phyloP scores from a whole-genome alignment of 1,140 invertebrate genomes.

The Meloidogyne exigua region DNA sequence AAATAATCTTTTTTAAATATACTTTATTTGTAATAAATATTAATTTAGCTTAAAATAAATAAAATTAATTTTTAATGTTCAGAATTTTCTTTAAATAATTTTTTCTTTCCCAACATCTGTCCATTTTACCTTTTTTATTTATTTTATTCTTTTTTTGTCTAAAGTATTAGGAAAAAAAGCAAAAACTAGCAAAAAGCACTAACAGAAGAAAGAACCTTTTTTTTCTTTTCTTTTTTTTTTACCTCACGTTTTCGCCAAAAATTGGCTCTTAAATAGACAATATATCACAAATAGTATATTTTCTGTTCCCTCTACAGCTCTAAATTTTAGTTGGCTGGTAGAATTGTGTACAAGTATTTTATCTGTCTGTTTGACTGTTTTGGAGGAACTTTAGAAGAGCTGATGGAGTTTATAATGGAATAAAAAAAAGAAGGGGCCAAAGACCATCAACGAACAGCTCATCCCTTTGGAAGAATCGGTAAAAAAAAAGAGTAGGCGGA shows the following conservation, averaged over 20 bases:
- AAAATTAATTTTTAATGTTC: not conserved
- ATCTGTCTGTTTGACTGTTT: no score
- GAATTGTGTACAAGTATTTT: no score
- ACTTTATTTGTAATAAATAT: no score
- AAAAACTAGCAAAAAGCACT: not conserved
- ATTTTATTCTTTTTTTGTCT: no score
- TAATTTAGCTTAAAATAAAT: not conserved
- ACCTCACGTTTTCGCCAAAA: not conserved
- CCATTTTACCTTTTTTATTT: not conserved
- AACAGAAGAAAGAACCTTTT: not conserved
- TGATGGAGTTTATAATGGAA: no score
- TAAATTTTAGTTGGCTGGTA: no score
- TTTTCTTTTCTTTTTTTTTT: not conserved
- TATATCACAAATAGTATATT: conserved; percentile 6
- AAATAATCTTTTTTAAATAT: no score
- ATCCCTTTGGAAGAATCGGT: no score
- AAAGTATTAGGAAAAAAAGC: no score
- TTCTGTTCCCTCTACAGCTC: not conserved
- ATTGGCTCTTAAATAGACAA: not conserved
- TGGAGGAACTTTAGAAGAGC: no score
- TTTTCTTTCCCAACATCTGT: not conserved
- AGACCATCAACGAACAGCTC: not conserved
- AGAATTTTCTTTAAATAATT: not conserved
- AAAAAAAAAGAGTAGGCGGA: not conserved
- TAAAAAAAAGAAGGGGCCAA: no score